A percentile compares a stretch with the other conserved stretches of the same genome.
Conservation (phyloP, 1,140 invertebrate species). For the Battus philenor region DNA sequence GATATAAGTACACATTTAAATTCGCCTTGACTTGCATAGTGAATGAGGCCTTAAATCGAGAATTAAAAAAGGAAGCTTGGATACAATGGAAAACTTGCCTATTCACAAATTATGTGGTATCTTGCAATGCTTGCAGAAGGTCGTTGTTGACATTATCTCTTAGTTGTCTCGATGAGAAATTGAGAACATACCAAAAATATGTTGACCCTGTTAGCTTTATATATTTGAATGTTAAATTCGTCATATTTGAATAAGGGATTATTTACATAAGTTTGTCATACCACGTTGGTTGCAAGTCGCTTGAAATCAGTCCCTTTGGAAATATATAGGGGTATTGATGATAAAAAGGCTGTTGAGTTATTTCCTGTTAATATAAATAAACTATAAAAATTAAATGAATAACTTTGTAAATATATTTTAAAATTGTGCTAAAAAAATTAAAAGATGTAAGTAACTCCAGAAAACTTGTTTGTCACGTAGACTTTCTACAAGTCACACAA, state of each 20-base stretch:
- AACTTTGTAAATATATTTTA: no score
- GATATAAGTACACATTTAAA: slow-evolving; percentile 41
- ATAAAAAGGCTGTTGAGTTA: no score
- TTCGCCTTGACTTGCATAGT: slow-evolving; percentile 54
- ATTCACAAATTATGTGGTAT: slow-evolving; percentile 27
- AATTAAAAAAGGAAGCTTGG: slow-evolving; percentile 24
- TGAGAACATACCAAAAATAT: slow-evolving; percentile 8
- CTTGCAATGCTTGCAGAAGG: background rate
- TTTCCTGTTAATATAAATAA: no score
- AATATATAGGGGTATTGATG: no score
- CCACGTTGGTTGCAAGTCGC: no score
- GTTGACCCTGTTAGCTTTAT: slow-evolving; percentile 1
- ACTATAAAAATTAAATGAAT: no score
- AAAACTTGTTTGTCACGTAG: slow-evolving; percentile 10
- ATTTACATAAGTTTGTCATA: no score
- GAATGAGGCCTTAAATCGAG: slow-evolving; percentile 33
- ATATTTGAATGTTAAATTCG: background rate
- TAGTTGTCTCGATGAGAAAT: slow-evolving; percentile 1
- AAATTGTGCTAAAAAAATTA: no score
- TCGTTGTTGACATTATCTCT: slow-evolving; percentile 10
- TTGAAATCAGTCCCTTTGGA: no score
- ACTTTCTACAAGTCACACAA: slow-evolving; percentile 33
- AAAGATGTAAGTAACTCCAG: no score
- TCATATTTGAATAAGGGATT: background rate
- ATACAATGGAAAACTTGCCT: slow-evolving; percentile 28